These are phyloP conservation scores for Drosophila demipolita DNA, from an alignment of 2,888 invertebrate genomes.

Conservation along the genomic window DNA sequence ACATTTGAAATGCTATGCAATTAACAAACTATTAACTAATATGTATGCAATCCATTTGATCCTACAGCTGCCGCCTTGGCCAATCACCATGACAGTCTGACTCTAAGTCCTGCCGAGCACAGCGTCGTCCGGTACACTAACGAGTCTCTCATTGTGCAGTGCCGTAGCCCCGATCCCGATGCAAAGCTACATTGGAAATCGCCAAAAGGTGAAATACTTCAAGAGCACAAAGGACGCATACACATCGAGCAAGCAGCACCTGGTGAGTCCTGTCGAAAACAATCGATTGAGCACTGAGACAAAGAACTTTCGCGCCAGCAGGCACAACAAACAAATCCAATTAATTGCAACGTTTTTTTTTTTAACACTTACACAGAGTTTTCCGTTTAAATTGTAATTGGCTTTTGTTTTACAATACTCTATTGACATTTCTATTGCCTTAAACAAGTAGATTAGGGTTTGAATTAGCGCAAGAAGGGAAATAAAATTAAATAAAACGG, in stretches of 20 bases:
- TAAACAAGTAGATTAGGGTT: background rate
- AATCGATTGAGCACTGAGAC: conserved; percentile 8
- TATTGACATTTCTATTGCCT: conserved; percentile 27
- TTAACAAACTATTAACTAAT: conserved; percentile 60
- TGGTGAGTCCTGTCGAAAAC: conserved; percentile 65
- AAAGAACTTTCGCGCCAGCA: conserved; percentile 35
- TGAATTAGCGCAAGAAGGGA: background rate
- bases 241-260: conserved; percentile 83
- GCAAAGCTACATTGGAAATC: conserved; percentile 84
- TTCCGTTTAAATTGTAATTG: conserved; percentile 25
- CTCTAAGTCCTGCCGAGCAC: conserved; percentile 81
- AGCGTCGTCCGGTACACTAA: conserved; percentile 85
- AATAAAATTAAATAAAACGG: background rate
- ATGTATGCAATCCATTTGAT: conserved; percentile 17
- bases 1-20: conserved; percentile 48
- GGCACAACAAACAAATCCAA: conserved; percentile 70
- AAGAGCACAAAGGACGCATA: conserved; percentile 85
- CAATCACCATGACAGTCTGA: conserved; percentile 81
- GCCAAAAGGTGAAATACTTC: conserved; percentile 83
- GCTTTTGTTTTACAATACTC: conserved; percentile 33
- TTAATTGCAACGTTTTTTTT: conserved; percentile 64
- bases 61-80: conserved; percentile 74
- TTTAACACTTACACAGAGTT: conserved; percentile 14
- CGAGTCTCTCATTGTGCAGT: conserved; percentile 85
- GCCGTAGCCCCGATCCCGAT: conserved; percentile 78